Conservation (phyloP, 2,888 invertebrate genomes). For the Drosophila neotestacea region DNA sequence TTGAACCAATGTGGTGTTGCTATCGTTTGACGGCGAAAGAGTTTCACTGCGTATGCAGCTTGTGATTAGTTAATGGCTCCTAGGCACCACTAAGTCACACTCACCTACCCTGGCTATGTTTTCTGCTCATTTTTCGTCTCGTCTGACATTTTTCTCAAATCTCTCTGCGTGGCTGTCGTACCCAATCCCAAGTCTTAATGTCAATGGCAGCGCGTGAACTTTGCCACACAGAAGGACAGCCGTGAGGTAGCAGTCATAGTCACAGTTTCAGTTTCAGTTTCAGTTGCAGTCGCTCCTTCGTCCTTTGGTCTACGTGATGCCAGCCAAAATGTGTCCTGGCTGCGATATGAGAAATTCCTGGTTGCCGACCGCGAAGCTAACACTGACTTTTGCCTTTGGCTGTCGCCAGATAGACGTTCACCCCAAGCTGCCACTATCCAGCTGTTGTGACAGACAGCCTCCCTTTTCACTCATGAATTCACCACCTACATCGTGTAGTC, state of each 20-base stretch:
- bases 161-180: slow-evolving; percentile 49
- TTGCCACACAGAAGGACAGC: slow-evolving; percentile 25
- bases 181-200: slow-evolving; percentile 40
- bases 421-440: slow-evolving; percentile 25
- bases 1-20: background rate
- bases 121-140: slow-evolving; percentile 63
- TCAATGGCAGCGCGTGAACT: slow-evolving; percentile 53
- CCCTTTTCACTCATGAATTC: background rate
- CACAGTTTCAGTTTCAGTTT: slow-evolving; percentile 4
- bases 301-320: slow-evolving; percentile 55
- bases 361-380: slow-evolving; percentile 39
- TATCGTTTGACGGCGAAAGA: background rate
- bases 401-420: slow-evolving; percentile 45
- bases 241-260: slow-evolving; percentile 34
- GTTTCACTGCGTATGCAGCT: slow-evolving; percentile 20
- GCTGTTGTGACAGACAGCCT: slow-evolving; percentile 56
- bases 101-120: slow-evolving; percentile 64
- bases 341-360: slow-evolving; percentile 68
- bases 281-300: background rate
- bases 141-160: slow-evolving; percentile 75
- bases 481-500: slow-evolving; percentile 1
- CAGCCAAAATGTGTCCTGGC: slow-evolving; percentile 33
- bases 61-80: slow-evolving; percentile 21
- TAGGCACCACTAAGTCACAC: slow-evolving; percentile 28
- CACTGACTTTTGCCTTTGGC: slow-evolving; percentile 23